phyloP scores from a whole-genome alignment of 2,797 vertebrate genomes.

The Ispidina lecontei region DNA sequence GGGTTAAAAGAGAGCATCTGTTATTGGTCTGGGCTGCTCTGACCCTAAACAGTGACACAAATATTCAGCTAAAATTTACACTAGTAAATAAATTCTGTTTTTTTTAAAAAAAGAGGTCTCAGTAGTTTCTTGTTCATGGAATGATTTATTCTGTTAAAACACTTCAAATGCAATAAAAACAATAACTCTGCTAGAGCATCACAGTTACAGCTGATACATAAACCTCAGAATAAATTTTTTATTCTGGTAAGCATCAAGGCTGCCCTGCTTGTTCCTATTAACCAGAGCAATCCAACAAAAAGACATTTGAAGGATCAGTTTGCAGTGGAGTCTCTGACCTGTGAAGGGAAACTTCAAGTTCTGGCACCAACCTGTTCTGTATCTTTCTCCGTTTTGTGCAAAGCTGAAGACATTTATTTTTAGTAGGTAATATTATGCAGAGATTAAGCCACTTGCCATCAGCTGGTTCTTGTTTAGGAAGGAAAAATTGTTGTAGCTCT shows the following conservation, averaged over 20 bases:
- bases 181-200: not conserved
- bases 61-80: not conserved
- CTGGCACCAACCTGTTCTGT: not conserved
- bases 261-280: not conserved
- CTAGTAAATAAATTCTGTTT: not conserved
- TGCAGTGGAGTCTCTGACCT: not conserved
- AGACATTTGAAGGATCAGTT: not conserved
- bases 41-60: not conserved
- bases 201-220: not conserved
- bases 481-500: not conserved
- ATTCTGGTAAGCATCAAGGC: rapidly evolving
- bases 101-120: not conserved
- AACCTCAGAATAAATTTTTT: not conserved
- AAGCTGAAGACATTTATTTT: not conserved
- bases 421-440: not conserved
- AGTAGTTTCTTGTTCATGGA: not conserved
- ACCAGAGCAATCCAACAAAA: not conserved
- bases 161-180: not conserved
- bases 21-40: no score
- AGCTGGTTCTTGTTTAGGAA: not conserved
- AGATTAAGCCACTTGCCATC: not conserved
- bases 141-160: not conserved
- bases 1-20: no score
- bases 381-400: not conserved
- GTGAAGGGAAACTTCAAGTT: not conserved